Evolutionary conservation across 1,140 invertebrate genomes (phyloP), one percentile per base, ranked within the genome.

Genomic region (Parapsyche elsis): DNA sequence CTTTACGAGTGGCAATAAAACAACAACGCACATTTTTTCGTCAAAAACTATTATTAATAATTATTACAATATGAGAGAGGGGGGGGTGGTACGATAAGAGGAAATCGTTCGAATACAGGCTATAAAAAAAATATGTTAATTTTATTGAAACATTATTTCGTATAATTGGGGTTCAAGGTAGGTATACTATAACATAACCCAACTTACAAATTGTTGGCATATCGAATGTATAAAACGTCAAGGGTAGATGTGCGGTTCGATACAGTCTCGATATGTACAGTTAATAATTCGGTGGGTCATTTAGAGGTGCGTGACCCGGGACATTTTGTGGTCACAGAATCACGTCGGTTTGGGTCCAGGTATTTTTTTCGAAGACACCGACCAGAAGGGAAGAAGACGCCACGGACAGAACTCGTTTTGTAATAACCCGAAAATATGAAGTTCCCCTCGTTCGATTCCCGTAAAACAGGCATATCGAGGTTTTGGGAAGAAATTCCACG

Each of bases 41-140:
- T 67, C 23, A 67, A 67, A 67, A 67, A 67, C 64, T 67, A 67
- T 67, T 67, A 67, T 67, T 67, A 67, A 67, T 67, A 67, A 67
- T 67, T 67, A 67, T 67, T 67, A 67, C 64, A 67, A 67, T 67
- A 38, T 38, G 7, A 38, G 30, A 38, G 30, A 38, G 30, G 64
- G 26, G 64, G 64, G 49, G 24, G 24, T 23, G 16, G 24, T 23
- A 4, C 64, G 64, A 67, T 67, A 67, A 67, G 64, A 5, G 64
- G 23, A 23, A 67, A 67, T 67, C 64, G 64, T 67, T 67, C 64
- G 21, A 67, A 67, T 67, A 67, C 64, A 67, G 19, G 64, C 24
- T 12, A 26, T 67, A 67, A 67, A 67, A 53, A 53, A 67, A 67
- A 67, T 67, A 67, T 67, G 64, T 67, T 67, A 67, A 67, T 67